phyloP scores from a whole-genome alignment of 2,888 invertebrate genomes.

The Drosophila neotestacea region DNA sequence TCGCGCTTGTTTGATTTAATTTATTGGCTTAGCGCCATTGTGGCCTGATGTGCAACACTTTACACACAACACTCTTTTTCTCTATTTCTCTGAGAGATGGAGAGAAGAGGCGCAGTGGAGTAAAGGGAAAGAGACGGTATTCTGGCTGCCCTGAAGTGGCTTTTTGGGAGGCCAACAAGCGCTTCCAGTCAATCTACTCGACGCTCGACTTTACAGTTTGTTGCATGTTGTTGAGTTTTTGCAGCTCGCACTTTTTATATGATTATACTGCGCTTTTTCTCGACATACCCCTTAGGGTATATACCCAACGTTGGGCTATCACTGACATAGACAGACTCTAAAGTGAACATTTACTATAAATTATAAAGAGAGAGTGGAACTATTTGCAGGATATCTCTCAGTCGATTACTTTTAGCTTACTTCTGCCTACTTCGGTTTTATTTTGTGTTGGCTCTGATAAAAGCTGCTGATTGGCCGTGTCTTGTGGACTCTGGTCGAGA shows the following conservation, averaged over 20 bases:
- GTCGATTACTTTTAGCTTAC: background rate
- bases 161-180: slow-evolving; percentile 57
- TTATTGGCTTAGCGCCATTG: slow-evolving; percentile 83
- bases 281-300: background rate
- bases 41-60: slow-evolving; percentile 80
- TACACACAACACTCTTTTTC: slow-evolving; percentile 61
- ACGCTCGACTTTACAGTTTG: slow-evolving; percentile 52
- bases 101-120: too few relatives aligned
- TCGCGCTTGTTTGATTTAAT: slow-evolving; percentile 82
- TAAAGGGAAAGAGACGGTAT: background rate
- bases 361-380: background rate
- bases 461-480: slow-evolving; percentile 65
- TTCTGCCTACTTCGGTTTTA: background rate
- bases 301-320: background rate
- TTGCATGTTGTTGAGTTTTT: slow-evolving; percentile 55
- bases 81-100: background rate
- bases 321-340: background rate
- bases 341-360: background rate
- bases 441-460: slow-evolving; percentile 45
- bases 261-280: slow-evolving; percentile 39
- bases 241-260: slow-evolving; percentile 52
- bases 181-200: slow-evolving; percentile 72
- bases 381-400: background rate
- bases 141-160: slow-evolving; percentile 51
- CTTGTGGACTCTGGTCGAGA: slow-evolving; percentile 39